phyloP scores from a whole-genome alignment of 2,113 vertebrate species.

The Salvelinus sp. region DNA sequence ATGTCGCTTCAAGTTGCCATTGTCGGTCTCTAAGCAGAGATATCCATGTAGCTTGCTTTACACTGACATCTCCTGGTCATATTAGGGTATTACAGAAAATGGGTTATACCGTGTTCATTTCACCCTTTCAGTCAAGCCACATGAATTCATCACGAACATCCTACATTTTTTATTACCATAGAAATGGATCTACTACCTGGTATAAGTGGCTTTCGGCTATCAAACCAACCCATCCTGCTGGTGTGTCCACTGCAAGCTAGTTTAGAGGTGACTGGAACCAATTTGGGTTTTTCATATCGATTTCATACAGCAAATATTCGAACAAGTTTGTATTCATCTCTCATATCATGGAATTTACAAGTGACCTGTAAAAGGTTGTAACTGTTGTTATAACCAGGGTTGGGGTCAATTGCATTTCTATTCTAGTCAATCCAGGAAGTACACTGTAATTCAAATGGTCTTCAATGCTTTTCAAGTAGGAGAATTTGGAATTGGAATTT shows the following conservation, averaged over 20 bases:
- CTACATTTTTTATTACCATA: slow-evolving; percentile 51
- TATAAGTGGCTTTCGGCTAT: slow-evolving; percentile 87
- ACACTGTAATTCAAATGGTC: too few species aligned
- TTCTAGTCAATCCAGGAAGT: too few species aligned
- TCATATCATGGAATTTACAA: neutral
- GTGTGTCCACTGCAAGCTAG: slow-evolving; percentile 91
- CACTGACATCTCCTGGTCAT: slow-evolving; percentile 38
- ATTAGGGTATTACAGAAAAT: neutral
- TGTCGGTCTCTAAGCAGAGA: neutral
- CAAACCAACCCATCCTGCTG: slow-evolving; percentile 92
- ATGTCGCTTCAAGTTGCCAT: too few species aligned
- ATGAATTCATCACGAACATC: neutral
- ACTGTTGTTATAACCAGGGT: neutral
- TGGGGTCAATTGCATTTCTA: too few species aligned
- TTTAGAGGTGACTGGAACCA: slow-evolving; percentile 81
- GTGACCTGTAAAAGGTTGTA: neutral
- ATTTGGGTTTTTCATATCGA: neutral
- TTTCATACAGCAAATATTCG: neutral
- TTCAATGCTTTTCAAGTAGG: too few species aligned
- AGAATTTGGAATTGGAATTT: too few species aligned
- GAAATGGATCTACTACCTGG: slow-evolving; percentile 86
- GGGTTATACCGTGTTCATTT: neutral
- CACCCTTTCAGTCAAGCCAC: too few species aligned
- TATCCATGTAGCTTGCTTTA: neutral
- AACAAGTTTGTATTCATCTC: neutral